A percentile compares a stretch with the other conserved stretches of the same genome.
Conservation (phyloP, 2,113 vertebrate species). For the Dasypus novemcinctus region DNA sequence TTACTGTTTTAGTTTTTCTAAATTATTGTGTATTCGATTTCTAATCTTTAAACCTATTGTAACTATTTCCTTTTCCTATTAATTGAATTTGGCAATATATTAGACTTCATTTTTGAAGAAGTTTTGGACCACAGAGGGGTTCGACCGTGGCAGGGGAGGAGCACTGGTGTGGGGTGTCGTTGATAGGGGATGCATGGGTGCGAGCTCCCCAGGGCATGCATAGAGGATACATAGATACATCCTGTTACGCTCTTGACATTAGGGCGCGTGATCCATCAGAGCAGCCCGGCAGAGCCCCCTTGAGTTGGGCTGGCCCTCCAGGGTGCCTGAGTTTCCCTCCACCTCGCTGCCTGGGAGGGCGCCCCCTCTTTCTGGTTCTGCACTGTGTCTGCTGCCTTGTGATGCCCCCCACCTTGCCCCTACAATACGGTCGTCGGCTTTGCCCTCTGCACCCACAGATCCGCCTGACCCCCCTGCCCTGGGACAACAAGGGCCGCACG, state of each 20-base stretch:
- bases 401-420: not conserved
- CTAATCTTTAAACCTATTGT: too few species aligned
- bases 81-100: too few species aligned
- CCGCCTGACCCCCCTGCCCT: not conserved
- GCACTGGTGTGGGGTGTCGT: too few species aligned
- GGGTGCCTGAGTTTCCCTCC: accelerated
- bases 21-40: too few species aligned
- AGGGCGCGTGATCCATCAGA: not conserved
- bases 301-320: not conserved
- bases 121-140: too few species aligned
- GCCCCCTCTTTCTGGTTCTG: not conserved
- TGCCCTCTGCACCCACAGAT: not conserved
- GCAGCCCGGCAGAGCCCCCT: accelerated
- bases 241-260: not conserved
- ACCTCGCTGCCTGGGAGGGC: not conserved
- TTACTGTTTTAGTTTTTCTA: too few species aligned
- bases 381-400: not conserved
- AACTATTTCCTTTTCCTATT: too few species aligned
- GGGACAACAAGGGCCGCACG: not conserved
- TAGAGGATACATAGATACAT: too few species aligned
- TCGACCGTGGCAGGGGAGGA: too few species aligned
- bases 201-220: too few species aligned
- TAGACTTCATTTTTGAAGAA: too few species aligned
- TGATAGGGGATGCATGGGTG: too few species aligned
- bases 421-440: not conserved